phyloP scores from a whole-genome alignment of 2,113 vertebrate genomes.

The Empidonax traillii region DNA sequence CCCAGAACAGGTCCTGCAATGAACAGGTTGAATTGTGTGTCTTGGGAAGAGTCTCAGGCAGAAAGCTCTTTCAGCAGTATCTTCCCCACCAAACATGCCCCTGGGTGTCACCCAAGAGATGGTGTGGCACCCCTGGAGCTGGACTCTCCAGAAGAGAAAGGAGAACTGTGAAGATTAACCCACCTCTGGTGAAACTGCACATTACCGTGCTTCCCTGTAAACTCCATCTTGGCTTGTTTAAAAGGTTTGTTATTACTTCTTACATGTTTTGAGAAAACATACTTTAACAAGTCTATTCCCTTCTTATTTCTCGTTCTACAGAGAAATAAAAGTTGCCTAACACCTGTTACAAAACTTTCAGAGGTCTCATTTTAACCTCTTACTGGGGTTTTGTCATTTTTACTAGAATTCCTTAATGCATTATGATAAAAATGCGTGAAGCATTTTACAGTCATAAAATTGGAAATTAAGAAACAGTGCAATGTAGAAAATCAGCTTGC shows the following conservation, averaged over 20 bases:
- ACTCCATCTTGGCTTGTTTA: background rate
- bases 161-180: background rate
- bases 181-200: background rate
- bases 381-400: background rate
- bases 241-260: background rate
- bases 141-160: background rate
- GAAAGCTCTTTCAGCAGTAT: background rate
- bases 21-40: accelerated
- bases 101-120: background rate
- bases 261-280: background rate
- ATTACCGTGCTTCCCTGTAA: background rate
- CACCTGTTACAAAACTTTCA: background rate
- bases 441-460: background rate
- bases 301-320: background rate
- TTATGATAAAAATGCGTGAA: background rate
- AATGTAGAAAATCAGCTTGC: background rate
- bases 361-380: background rate
- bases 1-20: accelerated
- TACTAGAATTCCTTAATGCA: background rate
- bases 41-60: background rate
- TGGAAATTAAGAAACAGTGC: background rate
- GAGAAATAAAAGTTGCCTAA: background rate
- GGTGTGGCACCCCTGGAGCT: background rate
- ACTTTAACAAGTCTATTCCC: background rate
- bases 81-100: background rate